phyloP scores from a whole-genome alignment of 1,140 invertebrate species.

The Aphelenchoides avenae region DNA sequence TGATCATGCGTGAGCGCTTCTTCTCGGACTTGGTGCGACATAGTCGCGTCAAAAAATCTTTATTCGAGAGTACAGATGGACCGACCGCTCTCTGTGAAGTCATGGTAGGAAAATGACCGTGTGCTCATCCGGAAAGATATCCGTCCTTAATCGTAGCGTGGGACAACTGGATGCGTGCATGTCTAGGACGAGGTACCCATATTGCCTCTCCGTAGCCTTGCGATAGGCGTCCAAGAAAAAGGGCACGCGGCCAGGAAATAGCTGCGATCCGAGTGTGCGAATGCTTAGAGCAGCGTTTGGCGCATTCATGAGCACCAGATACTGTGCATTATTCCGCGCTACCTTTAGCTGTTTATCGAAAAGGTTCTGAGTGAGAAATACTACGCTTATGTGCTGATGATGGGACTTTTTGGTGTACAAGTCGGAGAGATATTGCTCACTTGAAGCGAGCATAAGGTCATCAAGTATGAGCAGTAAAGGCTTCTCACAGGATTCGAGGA shows the following conservation, averaged over 20 bases:
- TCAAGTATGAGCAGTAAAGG: slow-evolving; percentile 18
- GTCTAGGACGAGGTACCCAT: slow-evolving; percentile 13
- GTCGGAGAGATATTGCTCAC: slow-evolving; percentile 9
- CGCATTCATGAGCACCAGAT: slow-evolving; percentile 20
- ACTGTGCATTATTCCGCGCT: slow-evolving; percentile 23
- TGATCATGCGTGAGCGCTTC: neutral
- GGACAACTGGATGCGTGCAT: slow-evolving; percentile 16
- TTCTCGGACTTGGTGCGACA: slow-evolving; percentile 2
- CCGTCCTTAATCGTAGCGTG: slow-evolving; percentile 4
- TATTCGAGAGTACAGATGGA: neutral
- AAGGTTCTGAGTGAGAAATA: slow-evolving; percentile 25
- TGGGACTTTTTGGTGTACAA: slow-evolving; percentile 30
- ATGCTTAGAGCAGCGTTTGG: slow-evolving; percentile 11
- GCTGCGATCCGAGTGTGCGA: slow-evolving; percentile 18
- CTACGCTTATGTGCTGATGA: slow-evolving; percentile 12
- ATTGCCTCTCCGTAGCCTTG: slow-evolving; percentile 10
- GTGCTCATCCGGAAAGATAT: slow-evolving; percentile 19
- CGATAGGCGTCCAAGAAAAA: slow-evolving; percentile 21
- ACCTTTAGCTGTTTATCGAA: slow-evolving; percentile 17
- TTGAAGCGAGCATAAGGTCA: slow-evolving; percentile 4
- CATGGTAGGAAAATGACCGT: slow-evolving; percentile 25
- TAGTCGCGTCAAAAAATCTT: neutral
- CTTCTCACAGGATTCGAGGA: too few relatives aligned
- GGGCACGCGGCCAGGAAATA: slow-evolving; percentile 17
- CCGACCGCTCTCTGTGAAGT: slow-evolving; percentile 19